Base-by-base conservation (phyloP, 1,140 invertebrate species). In the Drosophila seguyi region DNA sequence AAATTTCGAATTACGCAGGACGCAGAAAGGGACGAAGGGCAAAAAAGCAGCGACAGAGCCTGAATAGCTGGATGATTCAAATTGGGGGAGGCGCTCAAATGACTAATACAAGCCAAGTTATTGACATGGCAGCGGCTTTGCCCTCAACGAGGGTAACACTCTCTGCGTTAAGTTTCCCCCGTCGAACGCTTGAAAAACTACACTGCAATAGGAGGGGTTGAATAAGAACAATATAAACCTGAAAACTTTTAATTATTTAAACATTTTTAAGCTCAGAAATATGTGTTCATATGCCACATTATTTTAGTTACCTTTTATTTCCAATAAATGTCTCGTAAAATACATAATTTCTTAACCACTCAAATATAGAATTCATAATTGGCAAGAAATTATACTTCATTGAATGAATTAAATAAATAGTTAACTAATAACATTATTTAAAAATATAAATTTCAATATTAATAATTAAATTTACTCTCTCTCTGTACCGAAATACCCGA, bases 51-150 rank as follows among this genome's bases (percentile, higher is more conserved):
- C 8, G 6, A 18, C 11, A 22, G 44, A 20, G 48, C 50, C 36
- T 52, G 52, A 60, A 42, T 47, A 53, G 45, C 39, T 34, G 36
- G 47, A 52, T 53, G 56, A 47, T 53, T 55, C 42, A 47, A 76
- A 66, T 57, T 47, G 66, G 44, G 66, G 75, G 48, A 79, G 59
- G 67, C 67, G 75, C 77, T 90, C 85, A 88, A 87, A 87, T 90
- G 84, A 90, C 85, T 88, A 88, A 90, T 88, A 88, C 85, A 90
- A 88, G 85, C 85, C 87, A 90, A 88, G 85, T 88, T 88, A 90
- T 88, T 90, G 85, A 90, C 85, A 79, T 88, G 81, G 85, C 85
- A 85, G 85, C 78, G 81, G 85, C 80, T 83, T 79, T 83, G 72
- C 66, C 66, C 69, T 53, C 76, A 88, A 90, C 61, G 77, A 88